Base-by-base conservation (phyloP, 2,888 invertebrate species). In the Ariolimax columbianus region DNA sequence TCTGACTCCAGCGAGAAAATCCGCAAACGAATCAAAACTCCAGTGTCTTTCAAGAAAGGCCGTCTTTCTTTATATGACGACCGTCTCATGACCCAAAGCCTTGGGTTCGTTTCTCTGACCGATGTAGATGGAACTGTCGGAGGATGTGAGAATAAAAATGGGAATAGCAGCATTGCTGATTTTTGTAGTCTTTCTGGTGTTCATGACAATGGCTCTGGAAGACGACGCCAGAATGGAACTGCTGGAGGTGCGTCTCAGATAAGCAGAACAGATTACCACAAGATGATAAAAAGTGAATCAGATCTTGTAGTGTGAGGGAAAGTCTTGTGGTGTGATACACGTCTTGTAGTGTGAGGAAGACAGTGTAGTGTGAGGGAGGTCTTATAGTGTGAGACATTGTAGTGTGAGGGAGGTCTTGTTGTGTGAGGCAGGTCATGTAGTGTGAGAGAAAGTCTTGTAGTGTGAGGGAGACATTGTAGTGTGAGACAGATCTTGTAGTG, bases 31-130 rank as follows among this genome's bases (percentile, higher is more conserved):
- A 89, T 91, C 66, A 92, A 92, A 87, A 92, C 92, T 0, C 92
- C 92, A 9, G 85, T 90, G 40, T 90, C 89, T 47, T 90, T 91
- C 80, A 91, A 92, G 85, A 90, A 91, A 59, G 91, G 90, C 2
- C 94, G 98, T 88, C 96, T 98, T 90, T 97, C 97, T 75, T 95
- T 98, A 36, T 97, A 97, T 91, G 97, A 97, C 91, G 98, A 98
- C 93, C 95, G 97, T 72, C 97, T 97, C 96, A 97, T 98, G 97
- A 88, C 82, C 72, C 88, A 86, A 82, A 88, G 87, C 82, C 72
- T 72, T 83, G 89, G 73, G 0, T 33, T 30, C 51, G 80, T 59
- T 47, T 59, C 47, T 26, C 47, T 59, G 9, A 47, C 70, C 47
- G 30, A 77, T 11, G 75, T 73, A 9, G 30, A n/a, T 26, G 75